Base-by-base conservation (phyloP, 2,113 vertebrate species). In the Sprattus sprattus region DNA sequence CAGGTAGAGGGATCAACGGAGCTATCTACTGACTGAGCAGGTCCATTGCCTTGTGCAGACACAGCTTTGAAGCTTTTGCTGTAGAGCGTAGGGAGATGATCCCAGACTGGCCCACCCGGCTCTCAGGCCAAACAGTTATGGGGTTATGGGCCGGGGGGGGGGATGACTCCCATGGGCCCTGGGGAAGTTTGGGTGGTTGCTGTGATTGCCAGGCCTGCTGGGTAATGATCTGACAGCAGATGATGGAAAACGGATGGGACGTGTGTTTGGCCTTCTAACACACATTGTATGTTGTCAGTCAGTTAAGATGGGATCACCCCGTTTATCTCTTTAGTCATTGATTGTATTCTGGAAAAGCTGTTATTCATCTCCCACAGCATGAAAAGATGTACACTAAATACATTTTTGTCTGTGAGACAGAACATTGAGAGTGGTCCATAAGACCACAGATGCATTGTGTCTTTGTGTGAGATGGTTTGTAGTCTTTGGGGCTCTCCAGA, bases 101-200 rank as follows among this genome's bases (percentile, higher is more conserved):
- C 28, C 64, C 64, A 11, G 8, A 3, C 64, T 10, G 64, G 64
- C 64, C 64, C 64, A 71, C 64, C 64, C 64, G 64, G 64, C 64
- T 71, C 75, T 81, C 32, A 45, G 28, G 57, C 45, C 57, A 75
- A 45, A 57, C 60, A 46, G 7, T 67, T 20, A 60, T 25, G 10
- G 64, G 13, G 64, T 71, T 32, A 71, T 71, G 64, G 64, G n/a
- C 64, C 64, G 64, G 32, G 82, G 49, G 85, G 44, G 83, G 90
- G 88, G 39, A 90, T 78, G 84, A 32, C 88, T 89, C 91, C 89
- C 88, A 32, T 91, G 90, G 91, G 92, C 84, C 83, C 84, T 85
- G 88, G 90, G 91, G 64, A 13, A 25, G 28, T 92, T 89, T 92
- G 92, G 90, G 92, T 93, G 93, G 91, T 88, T 95, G 85, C 47